Evolutionary conservation across 2,797 vertebrate species (phyloP).

Genomic region (Galaxias olidus): DNA sequence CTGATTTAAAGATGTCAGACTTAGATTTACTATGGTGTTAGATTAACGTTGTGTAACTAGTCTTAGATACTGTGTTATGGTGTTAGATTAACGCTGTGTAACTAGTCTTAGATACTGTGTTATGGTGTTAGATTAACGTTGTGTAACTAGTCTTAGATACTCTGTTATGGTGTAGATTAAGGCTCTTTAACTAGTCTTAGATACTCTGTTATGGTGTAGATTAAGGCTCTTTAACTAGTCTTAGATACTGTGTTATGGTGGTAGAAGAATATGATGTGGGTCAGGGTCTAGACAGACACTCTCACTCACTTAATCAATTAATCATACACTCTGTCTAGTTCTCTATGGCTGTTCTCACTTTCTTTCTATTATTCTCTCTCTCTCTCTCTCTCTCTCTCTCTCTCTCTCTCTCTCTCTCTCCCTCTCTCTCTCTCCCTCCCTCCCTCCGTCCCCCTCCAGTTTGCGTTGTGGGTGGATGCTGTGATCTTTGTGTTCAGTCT

Average conservation of each 20-base stretch:
- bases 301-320: constrained; percentile 19
- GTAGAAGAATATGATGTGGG: no score
- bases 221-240: no score
- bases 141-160: no score
- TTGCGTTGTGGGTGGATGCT: constrained; percentile 96
- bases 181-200: background rate
- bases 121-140: no score
- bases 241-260: background rate
- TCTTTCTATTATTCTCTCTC: background rate
- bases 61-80: no score
- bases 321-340: background rate
- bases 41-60: no score
- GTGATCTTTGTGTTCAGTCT: constrained; percentile 98
- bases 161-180: no score
- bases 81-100: no score
- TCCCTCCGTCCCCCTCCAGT: constrained; percentile 67
- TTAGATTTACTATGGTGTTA: no score
- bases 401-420: background rate
- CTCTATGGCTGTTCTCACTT: background rate
- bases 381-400: background rate
- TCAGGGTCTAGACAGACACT: constrained; percentile 29
- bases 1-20: no score
- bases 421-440: background rate
- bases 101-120: background rate
- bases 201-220: background rate